A percentile compares a stretch with the other conserved stretches of the same genome.
These are phyloP conservation scores for Saimiri boliviensis DNA, from an alignment of 2,113 vertebrate genomes.

Conservation along the genomic window DNA sequence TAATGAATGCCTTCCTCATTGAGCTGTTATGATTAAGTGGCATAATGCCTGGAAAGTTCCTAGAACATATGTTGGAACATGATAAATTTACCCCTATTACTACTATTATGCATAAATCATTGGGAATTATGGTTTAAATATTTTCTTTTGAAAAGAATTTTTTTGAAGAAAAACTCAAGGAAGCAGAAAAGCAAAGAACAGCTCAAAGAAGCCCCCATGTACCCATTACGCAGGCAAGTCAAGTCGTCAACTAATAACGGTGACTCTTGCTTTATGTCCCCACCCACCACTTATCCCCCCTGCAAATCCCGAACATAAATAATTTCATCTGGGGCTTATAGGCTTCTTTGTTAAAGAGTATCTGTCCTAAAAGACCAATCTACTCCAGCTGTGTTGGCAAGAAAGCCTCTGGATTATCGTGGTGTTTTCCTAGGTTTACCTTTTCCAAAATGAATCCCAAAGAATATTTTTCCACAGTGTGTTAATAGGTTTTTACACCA, in stretches of 20 bases:
- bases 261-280: neutral
- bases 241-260: neutral
- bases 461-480: neutral
- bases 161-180: constrained; percentile 9
- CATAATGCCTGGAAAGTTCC: neutral
- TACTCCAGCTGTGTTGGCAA: neutral
- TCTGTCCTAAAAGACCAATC: neutral
- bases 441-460: neutral
- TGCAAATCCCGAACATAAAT: neutral
- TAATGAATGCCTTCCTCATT: neutral
- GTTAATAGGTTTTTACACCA: neutral
- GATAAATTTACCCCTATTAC: neutral
- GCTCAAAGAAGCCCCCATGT: neutral
- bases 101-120: neutral
- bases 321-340: neutral
- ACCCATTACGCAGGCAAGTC: neutral
- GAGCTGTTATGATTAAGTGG: neutral
- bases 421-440: neutral
- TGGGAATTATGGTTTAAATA: neutral
- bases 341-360: neutral
- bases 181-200: neutral
- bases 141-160: neutral
- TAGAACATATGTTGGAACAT: neutral
- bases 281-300: too few relatives aligned
- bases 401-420: neutral